phyloP scores from a whole-genome alignment of 92 coral and sea anemone species.

The Palythoa grandis region DNA sequence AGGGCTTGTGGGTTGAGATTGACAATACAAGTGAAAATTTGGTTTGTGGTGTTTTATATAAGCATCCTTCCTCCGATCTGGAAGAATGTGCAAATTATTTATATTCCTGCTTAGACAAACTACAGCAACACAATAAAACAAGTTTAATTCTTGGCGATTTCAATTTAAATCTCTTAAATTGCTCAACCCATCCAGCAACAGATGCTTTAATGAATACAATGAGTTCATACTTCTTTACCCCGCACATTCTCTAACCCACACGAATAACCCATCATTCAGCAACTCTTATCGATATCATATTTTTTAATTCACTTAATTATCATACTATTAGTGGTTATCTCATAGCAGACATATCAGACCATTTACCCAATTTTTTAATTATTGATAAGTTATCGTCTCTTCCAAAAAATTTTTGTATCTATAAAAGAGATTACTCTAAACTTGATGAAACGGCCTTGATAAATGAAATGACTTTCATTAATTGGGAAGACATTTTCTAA shows the following conservation, averaged over 20 bases:
- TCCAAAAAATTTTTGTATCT: conserved; percentile 1
- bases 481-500: no score
- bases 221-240: no score
- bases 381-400: background rate
- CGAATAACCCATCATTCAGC: no score
- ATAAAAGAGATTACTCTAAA: conserved; percentile 18
- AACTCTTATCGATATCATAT: background rate
- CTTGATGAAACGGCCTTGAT: conserved; percentile 10
- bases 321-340: conserved; percentile 1
- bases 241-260: no score
- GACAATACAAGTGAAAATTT: no score
- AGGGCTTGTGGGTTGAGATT: no score
- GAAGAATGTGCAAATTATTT: background rate
- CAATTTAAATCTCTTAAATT: no score
- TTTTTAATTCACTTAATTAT: background rate
- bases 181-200: conserved; percentile 9
- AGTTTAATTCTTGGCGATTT: background rate
- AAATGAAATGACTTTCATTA: no score
- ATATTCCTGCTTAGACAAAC: no score
- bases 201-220: conserved; percentile 9
- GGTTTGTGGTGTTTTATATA: no score
- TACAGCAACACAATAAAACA: no score
- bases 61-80: background rate
- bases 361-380: no score
- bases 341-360: background rate